phyloP scores from a whole-genome alignment of 2,113 vertebrate genomes.

The Colinus virginianus region DNA sequence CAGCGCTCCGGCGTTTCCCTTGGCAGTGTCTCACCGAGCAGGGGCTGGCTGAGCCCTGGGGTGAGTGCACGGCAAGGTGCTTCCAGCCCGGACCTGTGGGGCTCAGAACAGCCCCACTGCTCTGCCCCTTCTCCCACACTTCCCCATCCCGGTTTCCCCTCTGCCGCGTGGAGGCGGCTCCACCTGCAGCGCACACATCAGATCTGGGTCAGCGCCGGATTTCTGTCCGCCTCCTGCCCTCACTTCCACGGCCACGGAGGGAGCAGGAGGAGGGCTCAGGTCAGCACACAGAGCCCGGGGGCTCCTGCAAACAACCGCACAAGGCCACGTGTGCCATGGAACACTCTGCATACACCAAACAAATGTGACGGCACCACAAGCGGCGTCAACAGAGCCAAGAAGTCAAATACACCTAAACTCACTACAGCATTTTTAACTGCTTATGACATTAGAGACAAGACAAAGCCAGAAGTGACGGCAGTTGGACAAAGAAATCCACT shows the following conservation, averaged over 20 bases:
- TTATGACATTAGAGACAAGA: background rate
- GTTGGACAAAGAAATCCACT: background rate
- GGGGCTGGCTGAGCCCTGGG: background rate
- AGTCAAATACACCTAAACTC: background rate
- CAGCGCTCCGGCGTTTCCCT: background rate
- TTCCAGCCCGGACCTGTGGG: too few species aligned
- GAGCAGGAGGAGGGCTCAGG: background rate
- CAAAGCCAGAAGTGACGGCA: background rate
- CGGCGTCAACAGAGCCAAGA: background rate
- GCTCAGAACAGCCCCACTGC: too few species aligned
- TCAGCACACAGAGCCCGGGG: background rate
- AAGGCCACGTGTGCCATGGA: rapidly evolving
- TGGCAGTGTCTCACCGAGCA: background rate
- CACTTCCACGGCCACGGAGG: rapidly evolving
- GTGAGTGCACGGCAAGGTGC: background rate
- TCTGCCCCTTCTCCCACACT: background rate
- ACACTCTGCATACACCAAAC: background rate
- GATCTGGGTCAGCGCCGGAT: slow-evolving; percentile 39
- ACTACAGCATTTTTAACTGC: background rate
- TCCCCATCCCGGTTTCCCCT: background rate
- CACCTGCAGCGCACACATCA: background rate
- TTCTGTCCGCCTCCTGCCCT: background rate
- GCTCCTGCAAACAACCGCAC: rapidly evolving
- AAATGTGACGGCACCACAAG: background rate
- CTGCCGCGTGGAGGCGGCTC: background rate